phyloP scores from a whole-genome alignment of 2,113 vertebrate genomes.

The Opisthocomus hoazin region DNA sequence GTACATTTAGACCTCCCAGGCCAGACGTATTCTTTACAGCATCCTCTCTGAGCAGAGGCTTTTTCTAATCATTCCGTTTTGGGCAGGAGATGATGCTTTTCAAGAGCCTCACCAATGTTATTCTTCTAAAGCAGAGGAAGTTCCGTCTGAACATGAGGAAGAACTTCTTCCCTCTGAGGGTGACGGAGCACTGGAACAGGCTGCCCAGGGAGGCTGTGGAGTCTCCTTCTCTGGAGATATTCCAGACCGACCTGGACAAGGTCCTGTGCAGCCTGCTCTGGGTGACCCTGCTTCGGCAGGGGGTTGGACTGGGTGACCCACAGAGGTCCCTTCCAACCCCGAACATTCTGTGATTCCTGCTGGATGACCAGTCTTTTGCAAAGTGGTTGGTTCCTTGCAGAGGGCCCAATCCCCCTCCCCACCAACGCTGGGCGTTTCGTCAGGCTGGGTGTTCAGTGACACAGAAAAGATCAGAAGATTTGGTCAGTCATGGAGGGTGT shows the following conservation, averaged over 20 bases:
- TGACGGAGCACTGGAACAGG: no score
- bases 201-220: no score
- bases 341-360: no score
- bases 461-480: not conserved
- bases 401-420: not conserved
- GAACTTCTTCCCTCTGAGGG: no score
- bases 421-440: not conserved
- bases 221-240: no score
- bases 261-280: no score
- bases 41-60: not conserved
- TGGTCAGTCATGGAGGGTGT: accelerated
- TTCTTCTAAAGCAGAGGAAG: no score
- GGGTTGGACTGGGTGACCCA: no score
- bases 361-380: not conserved
- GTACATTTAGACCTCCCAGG: not conserved
- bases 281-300: no score
- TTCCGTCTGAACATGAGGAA: no score
- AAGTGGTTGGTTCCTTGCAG: not conserved
- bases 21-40: not conserved
- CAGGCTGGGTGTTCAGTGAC: not conserved
- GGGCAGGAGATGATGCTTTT: not conserved
- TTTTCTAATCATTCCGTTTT: not conserved
- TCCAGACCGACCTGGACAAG: no score
- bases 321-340: no score
- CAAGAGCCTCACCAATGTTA: not conserved